Conservation (phyloP, 2,113 vertebrate genomes). For the Coracopsis vasa region DNA sequence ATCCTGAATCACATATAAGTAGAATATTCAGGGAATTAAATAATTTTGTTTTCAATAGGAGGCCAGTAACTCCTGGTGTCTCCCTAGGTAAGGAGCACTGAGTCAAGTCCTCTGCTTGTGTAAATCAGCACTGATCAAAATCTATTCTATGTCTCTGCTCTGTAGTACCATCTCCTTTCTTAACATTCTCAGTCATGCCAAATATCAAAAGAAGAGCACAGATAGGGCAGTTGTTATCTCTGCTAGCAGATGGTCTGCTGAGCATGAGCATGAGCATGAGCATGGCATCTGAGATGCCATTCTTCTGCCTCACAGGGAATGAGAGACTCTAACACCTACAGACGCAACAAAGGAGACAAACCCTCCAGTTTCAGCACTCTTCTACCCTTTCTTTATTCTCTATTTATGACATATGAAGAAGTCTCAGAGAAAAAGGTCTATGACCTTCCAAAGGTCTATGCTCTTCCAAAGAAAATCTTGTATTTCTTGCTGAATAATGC, state of each 20-base stretch:
- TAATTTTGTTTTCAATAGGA: conserved; percentile 31
- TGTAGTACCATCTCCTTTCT: not conserved
- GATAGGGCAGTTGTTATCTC: not conserved
- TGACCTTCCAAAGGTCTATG: too few species aligned
- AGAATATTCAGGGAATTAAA: conserved; percentile 44
- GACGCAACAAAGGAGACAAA: not conserved
- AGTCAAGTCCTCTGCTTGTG: not conserved
- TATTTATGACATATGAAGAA: not conserved
- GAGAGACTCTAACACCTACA: not conserved
- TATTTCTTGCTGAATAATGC: not conserved
- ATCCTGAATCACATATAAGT: conserved; percentile 48
- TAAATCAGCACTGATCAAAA: not conserved
- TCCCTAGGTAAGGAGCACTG: not conserved
- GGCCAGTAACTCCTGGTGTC: not conserved
- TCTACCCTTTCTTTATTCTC: not conserved
- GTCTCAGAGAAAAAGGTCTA: not conserved
- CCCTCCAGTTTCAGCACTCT: not conserved
- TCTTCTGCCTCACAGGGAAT: not conserved
- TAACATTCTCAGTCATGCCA: not conserved
- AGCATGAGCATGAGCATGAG: not conserved
- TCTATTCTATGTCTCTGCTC: not conserved
- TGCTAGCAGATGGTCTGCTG: not conserved
- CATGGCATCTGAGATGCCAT: not conserved
- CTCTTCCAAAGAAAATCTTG: not conserved
- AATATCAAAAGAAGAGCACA: not conserved